A percentile compares a stretch with the other conserved stretches of the same genome.
Conservation (phyloP, 2,113 vertebrate species). For the Entomyzon cyanotis region DNA sequence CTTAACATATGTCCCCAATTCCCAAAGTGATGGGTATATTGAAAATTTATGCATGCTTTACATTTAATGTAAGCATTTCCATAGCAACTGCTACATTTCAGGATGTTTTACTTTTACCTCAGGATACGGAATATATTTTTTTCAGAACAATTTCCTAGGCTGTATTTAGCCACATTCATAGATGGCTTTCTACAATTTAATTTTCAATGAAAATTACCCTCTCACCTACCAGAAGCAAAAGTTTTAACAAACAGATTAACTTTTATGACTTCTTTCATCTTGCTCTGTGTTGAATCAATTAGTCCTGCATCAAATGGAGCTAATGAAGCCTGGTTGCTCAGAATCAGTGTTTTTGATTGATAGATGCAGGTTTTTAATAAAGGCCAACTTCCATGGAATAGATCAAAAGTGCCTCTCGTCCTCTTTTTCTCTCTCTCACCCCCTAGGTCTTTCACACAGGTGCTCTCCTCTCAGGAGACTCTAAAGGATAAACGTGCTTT, state of each 20-base stretch:
- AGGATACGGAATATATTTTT: constrained; percentile 13
- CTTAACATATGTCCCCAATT: constrained; percentile 5
- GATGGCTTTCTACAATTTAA: neutral
- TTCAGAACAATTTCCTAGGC: neutral
- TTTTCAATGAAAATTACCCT: constrained; percentile 37
- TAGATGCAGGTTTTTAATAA: neutral
- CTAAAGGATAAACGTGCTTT: neutral
- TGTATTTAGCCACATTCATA: constrained; percentile 54
- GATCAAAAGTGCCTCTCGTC: neutral
- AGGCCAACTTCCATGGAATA: neutral
- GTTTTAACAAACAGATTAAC: neutral
- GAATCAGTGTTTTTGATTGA: neutral
- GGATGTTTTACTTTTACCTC: constrained; percentile 22
- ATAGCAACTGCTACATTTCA: constrained; percentile 51
- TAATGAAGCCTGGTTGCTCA: neutral
- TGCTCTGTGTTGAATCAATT: neutral
- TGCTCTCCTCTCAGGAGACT: neutral
- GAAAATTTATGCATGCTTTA: constrained; percentile 56
- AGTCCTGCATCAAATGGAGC: neutral
- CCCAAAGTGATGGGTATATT: neutral
- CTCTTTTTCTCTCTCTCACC: neutral
- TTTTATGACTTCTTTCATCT: neutral
- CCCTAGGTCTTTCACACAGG: neutral
- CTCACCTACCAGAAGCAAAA: neutral
- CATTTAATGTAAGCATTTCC: constrained; percentile 54